A percentile compares a stretch with the other conserved stretches of the same genome.
These are phyloP conservation scores for Drosophila lini DNA, from an alignment of 1,140 invertebrate species.

Conservation along the genomic window DNA sequence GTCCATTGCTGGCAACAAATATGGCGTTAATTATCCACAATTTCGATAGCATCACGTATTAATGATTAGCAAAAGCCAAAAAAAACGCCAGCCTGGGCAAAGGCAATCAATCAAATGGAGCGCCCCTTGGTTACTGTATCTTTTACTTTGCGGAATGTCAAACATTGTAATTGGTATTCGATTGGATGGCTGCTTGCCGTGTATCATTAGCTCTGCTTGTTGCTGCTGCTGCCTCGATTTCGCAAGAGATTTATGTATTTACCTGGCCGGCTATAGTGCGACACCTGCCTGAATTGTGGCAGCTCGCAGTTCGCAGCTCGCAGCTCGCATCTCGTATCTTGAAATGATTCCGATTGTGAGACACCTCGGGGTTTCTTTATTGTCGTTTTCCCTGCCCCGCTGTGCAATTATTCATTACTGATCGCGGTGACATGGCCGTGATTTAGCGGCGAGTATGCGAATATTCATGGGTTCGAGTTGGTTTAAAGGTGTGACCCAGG, in stretches of 20 bases:
- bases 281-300: constrained; percentile 55
- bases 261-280: constrained; percentile 32
- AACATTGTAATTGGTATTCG: constrained; percentile 75
- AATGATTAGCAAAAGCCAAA: constrained; percentile 68
- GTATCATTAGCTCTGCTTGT: constrained; percentile 33
- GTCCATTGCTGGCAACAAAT: constrained; percentile 63
- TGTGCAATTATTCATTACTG: constrained; percentile 70
- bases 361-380: constrained; percentile 21
- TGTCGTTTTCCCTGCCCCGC: constrained; percentile 40
- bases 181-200: constrained; percentile 48
- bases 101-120: constrained; percentile 73
- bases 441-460: constrained; percentile 26
- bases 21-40: constrained; percentile 80
- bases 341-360: constrained; percentile 44
- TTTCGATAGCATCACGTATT: constrained; percentile 80
- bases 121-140: constrained; percentile 53
- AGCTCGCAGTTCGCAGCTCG: constrained; percentile 1
- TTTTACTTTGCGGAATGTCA: constrained; percentile 66
- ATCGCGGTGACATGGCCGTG: constrained; percentile 38
- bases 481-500: constrained; percentile 36
- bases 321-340: constrained; percentile 15
- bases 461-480: constrained; percentile 24
- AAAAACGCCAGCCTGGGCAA: constrained; percentile 17
- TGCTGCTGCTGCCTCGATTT: constrained; percentile 27
- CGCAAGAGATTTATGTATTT: constrained; percentile 73